Conservation (phyloP, 1,140 invertebrate genomes). For the Trachymyrmex septentrionalis region DNA sequence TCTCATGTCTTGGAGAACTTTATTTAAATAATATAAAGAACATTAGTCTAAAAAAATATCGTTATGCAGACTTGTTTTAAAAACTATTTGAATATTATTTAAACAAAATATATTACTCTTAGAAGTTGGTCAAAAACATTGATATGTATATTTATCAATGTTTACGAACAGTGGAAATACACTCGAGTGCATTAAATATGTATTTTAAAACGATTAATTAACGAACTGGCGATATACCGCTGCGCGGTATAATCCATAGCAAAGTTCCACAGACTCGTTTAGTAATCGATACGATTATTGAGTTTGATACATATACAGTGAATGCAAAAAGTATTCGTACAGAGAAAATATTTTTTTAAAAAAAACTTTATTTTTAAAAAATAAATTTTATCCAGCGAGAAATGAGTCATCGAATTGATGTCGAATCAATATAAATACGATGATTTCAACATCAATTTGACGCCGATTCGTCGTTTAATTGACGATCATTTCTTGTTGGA, state of each 20-base stretch:
- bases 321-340: too few species aligned
- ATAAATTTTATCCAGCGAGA: too few species aligned
- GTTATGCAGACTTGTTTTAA: background rate
- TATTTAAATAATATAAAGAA: background rate
- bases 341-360: too few species aligned
- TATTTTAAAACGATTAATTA: slow-evolving; percentile 45
- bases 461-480: too few species aligned
- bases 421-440: too few species aligned
- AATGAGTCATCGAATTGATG: too few species aligned
- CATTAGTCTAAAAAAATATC: background rate
- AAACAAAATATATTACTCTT: slow-evolving; percentile 21
- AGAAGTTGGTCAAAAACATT: background rate
- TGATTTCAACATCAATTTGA: too few species aligned
- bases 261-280: slow-evolving; percentile 12
- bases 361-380: too few species aligned
- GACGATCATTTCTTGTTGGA: too few species aligned
- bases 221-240: slow-evolving; percentile 19
- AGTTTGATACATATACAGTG: slow-evolving; percentile 33
- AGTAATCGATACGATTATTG: background rate
- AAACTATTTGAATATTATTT: background rate
- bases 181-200: slow-evolving; percentile 1
- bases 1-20: background rate
- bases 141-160: background rate
- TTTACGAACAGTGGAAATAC: slow-evolving; percentile 2
- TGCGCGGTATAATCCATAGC: slow-evolving; percentile 33